Evolutionary conservation across 2,797 vertebrate genomes (phyloP).

Genomic region (Malurus splendens): DNA sequence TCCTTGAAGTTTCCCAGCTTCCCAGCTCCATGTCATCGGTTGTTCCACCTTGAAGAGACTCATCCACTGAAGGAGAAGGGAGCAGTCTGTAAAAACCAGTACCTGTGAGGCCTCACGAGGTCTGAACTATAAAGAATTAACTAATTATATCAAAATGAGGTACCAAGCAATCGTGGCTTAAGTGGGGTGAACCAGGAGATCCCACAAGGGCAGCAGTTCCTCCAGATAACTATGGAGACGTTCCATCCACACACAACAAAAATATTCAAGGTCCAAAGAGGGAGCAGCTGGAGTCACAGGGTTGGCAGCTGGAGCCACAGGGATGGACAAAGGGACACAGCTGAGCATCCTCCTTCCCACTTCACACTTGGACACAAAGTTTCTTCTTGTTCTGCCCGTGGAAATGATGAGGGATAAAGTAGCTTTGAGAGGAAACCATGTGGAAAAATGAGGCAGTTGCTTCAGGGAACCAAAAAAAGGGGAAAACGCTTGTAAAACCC

Average conservation of each 20-base stretch:
- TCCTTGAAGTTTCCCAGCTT: not conserved
- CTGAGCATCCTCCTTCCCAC: not conserved
- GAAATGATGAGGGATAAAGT: not conserved
- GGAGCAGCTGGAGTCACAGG: not conserved
- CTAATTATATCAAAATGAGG: not conserved
- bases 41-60: not conserved
- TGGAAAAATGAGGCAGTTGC: not conserved
- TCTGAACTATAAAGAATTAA: not conserved
- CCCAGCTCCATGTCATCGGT: not conserved
- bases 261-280: not conserved
- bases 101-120: rapidly evolving
- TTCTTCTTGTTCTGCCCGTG: not conserved
- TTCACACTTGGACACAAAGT: not conserved
- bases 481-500: not conserved
- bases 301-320: not conserved
- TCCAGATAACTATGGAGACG: not conserved
- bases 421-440: not conserved
- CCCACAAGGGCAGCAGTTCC: not conserved
- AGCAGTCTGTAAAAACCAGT: not conserved
- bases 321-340: not conserved
- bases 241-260: not conserved
- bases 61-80: not conserved
- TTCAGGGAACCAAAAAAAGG: not conserved
- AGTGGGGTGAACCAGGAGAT: not conserved
- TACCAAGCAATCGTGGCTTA: not conserved